Base-by-base conservation (phyloP, 2,797 vertebrate genomes). In the Sebastes oblongus region DNA sequence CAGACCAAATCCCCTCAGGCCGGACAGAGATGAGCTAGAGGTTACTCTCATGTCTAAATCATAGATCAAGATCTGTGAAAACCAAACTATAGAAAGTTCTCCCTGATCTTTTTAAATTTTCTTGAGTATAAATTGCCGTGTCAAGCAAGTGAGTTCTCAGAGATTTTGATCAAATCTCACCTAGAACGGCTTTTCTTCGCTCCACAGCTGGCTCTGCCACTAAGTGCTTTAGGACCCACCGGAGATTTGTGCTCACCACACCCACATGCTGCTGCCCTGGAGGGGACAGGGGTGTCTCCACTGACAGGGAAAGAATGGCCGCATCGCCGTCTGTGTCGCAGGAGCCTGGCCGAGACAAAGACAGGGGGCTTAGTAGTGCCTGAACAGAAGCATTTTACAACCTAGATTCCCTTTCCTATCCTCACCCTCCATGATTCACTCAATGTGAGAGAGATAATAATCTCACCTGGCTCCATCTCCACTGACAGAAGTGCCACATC, bases 401-500 rank as follows among this genome's bases (percentile, higher is more conserved):
- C 78, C 78, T 50, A 59, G 62, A 78, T 78, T 75, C 78, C 78
- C 70, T 42, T 69, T 69, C 60, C 66, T 59, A 66, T 76, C 78
- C 78, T 14, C 32, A 12, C 46, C 58, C 18, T 67, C 55, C 5
- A 56, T 66, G 75, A 64, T 27, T 78, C 80, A 77, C 72, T 77
- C 67, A 54, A 10, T 16, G 55, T 27, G 5, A 46, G 22, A 18
- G 42, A 80, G 83, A 88, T 82, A 78, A 81, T 76, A 81, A 91
- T 92, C 94, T 89, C 89, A 99, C 98, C 97, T 88, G 97, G 94
- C 81, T 99, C 98, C 83, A 97, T 96, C 82, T 98, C 98, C 61
- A 98, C 97, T 0, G 95, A 96, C 88, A 99, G 93, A 76, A 99
- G 92, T 0, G 98, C 97, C 84, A 99, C 98, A 88, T 99, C 98